Evolutionary conservation across 2,113 vertebrate species (phyloP).

Genomic region (Zosterops pallidus): DNA sequence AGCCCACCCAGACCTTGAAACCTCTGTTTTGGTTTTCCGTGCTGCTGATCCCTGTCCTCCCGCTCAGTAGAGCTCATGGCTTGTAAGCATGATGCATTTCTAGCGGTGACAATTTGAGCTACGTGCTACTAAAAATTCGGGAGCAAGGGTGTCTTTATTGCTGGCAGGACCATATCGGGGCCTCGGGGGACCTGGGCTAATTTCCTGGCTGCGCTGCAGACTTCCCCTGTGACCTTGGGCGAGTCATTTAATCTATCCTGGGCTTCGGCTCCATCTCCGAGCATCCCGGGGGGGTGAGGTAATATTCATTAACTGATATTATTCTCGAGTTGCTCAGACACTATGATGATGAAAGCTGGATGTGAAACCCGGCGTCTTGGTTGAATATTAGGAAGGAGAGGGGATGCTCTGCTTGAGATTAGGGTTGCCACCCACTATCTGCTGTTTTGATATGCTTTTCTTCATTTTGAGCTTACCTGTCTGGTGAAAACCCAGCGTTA

Average conservation of each 20-base stretch:
- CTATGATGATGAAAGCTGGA: constrained; percentile 27
- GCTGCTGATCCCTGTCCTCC: background rate
- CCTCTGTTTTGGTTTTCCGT: background rate
- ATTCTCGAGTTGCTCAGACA: constrained; percentile 48
- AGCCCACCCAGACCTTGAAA: background rate
- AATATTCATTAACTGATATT: constrained; percentile 63
- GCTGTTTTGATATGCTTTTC: background rate
- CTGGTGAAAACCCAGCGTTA: background rate
- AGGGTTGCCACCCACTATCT: background rate
- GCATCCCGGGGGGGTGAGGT: constrained; percentile 38
- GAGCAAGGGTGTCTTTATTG: constrained; percentile 54
- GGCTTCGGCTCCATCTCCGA: constrained; percentile 30
- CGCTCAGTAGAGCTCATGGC: accelerated
- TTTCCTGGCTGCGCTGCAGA: constrained; percentile 43
- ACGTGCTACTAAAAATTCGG: background rate
- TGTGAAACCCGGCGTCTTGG: background rate
- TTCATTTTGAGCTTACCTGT: background rate
- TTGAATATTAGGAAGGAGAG: background rate
- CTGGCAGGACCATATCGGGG: background rate
- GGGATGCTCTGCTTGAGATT: background rate
- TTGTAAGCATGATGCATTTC: background rate
- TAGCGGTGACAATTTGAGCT: background rate
- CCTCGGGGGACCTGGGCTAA: constrained; percentile 41
- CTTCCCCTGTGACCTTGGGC: constrained; percentile 60
- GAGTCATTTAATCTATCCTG: constrained; percentile 63